Evolutionary conservation across 2,888 invertebrate species (phyloP).

Genomic region (Salticus scenicus): DNA sequence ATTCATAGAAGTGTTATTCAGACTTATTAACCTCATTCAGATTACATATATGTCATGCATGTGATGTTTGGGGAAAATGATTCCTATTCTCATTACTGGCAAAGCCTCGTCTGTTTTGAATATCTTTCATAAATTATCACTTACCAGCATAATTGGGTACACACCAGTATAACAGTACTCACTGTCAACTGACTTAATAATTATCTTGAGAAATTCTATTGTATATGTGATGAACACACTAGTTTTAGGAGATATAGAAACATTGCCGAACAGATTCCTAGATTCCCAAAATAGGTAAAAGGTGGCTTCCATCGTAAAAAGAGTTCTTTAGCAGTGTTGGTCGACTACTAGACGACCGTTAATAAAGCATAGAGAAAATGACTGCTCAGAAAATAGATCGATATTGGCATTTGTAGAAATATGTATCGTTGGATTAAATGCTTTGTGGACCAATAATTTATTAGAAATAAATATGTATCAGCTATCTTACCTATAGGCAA

Average conservation of each 20-base stretch:
- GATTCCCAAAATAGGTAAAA: background rate
- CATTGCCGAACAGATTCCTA: slow-evolving; percentile 9
- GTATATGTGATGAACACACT: background rate
- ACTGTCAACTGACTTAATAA: background rate
- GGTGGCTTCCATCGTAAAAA: background rate
- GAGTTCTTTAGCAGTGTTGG: background rate
- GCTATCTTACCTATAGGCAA: background rate
- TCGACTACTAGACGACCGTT: background rate
- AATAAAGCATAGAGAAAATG: background rate
- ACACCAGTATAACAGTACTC: too few species aligned
- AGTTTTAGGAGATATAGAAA: slow-evolving; percentile 1
- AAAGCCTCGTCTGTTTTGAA: background rate
- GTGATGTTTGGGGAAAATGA: background rate
- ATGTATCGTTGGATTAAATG: too few species aligned
- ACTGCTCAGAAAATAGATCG: background rate
- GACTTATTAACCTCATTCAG: background rate
- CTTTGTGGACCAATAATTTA: background rate
- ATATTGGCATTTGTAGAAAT: too few species aligned
- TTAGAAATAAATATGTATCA: background rate
- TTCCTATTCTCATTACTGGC: background rate
- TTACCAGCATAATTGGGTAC: background rate
- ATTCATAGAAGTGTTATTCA: background rate
- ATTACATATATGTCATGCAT: background rate
- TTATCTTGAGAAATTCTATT: background rate
- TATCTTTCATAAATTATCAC: background rate